Percentiles rank a stretch among this genome's conserved stretches.
phyloP scores from a whole-genome alignment of 2,113 vertebrate genomes.

The Microcebus jonahi region DNA sequence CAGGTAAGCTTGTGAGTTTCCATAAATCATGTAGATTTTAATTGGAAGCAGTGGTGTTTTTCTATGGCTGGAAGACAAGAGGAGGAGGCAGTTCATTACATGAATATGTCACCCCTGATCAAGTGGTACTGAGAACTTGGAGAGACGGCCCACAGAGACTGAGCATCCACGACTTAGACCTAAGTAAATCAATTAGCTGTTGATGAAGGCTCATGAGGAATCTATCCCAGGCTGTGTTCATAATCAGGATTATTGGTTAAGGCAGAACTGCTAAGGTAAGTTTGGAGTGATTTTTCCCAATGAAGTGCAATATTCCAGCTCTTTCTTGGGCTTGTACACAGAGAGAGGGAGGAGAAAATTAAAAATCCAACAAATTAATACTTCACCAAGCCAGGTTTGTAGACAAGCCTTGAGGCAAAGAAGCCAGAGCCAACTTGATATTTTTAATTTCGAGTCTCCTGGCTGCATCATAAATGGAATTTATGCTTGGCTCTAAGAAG shows the following conservation, averaged over 20 bases:
- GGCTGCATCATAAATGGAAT: neutral
- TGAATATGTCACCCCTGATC: conserved; percentile 77
- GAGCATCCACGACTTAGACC: conserved; percentile 80
- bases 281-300: conserved; percentile 28
- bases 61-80: conserved; percentile 71
- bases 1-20: conserved; percentile 81
- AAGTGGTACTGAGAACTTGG: conserved; percentile 72
- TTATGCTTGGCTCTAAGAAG: neutral
- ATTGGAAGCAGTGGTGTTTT: conserved; percentile 79
- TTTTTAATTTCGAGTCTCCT: neutral
- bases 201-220: conserved; percentile 78
- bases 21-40: conserved; percentile 87
- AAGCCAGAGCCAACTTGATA: neutral
- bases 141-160: conserved; percentile 58
- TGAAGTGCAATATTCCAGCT: neutral
- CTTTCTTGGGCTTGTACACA: neutral
- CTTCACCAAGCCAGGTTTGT: neutral
- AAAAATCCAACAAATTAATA: conserved; percentile 23
- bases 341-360: neutral
- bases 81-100: conserved; percentile 76
- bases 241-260: neutral
- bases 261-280: neutral
- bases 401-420: neutral
- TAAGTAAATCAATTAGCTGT: conserved; percentile 84
- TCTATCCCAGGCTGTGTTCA: conserved; percentile 1